A percentile compares a stretch with the other conserved stretches of the same genome.
Evolutionary conservation across 2,113 vertebrate genomes (phyloP).

Genomic region (Corythaeola cristata): DNA sequence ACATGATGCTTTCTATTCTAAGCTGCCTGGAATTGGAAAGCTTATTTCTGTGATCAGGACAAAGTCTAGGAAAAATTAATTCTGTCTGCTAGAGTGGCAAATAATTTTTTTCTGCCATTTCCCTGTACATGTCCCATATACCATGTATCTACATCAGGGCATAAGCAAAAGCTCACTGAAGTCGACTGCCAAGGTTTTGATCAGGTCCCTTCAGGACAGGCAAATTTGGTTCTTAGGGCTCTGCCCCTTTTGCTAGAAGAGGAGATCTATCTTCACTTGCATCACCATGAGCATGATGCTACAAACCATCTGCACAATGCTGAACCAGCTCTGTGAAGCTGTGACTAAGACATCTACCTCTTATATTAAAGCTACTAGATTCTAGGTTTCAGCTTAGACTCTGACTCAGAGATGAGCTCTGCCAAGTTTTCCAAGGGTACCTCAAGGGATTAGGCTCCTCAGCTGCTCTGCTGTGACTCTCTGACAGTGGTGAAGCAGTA

Average conservation of each 20-base stretch:
- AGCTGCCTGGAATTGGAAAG: not conserved
- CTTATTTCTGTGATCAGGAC: not conserved
- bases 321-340: conserved; percentile 58
- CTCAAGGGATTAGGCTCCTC: not conserved
- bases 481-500: not conserved
- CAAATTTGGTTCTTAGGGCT: not conserved
- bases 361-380: conserved; percentile 8
- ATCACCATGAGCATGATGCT: not conserved
- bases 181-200: not conserved
- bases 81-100: not conserved
- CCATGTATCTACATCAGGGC: not conserved
- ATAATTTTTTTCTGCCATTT: not conserved
- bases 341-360: conserved; percentile 74
- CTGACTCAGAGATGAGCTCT: not conserved
- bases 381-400: not conserved
- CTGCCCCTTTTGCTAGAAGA: not conserved
- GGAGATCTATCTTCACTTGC: not conserved
- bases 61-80: not conserved
- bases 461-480: not conserved
- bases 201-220: not conserved
- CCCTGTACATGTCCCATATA: not conserved
- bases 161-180: not conserved
- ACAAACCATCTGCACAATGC: not conserved
- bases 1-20: not conserved
- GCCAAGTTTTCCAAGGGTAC: not conserved